phyloP scores from a whole-genome alignment of 1,140 invertebrate species.

The Matsumurasca onukii region DNA sequence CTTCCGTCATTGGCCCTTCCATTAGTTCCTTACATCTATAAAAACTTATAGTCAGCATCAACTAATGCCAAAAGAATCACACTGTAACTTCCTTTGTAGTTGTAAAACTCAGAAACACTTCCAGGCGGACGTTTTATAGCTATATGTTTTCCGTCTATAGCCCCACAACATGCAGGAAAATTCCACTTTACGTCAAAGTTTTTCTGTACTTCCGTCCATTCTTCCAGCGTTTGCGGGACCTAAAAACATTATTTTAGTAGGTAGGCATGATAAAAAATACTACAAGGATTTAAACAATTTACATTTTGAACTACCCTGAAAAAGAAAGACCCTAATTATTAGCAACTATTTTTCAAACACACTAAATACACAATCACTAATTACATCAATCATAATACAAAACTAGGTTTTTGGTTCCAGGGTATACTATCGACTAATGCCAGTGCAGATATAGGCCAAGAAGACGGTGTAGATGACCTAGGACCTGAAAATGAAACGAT shows the following conservation, averaged over 20 bases:
- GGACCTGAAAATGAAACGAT: neutral
- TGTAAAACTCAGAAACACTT: conserved; percentile 45
- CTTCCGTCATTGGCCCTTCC: conserved; percentile 48
- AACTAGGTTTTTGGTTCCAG: no score
- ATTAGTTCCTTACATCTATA: conserved; percentile 46
- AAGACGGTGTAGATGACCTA: neutral
- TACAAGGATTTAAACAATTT: no score
- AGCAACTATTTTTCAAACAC: neutral
- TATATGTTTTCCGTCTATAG: conserved; percentile 53
- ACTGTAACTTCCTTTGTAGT: conserved; percentile 49
- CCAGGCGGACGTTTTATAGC: conserved; percentile 41
- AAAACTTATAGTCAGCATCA: conserved; percentile 49
- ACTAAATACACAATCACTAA: neutral
- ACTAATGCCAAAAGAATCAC: conserved; percentile 49
- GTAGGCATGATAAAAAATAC: no score
- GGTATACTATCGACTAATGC: neutral
- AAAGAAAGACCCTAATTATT: neutral
- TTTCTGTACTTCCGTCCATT: conserved; percentile 40
- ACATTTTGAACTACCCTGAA: neutral
- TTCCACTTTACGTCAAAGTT: conserved; percentile 43
- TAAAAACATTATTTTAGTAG: no score
- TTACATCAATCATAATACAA: neutral
- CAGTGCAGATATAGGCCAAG: no score
- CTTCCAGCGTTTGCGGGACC: conserved; percentile 33
- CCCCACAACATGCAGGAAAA: conserved; percentile 47